Base-by-base conservation (phyloP, 2,888 invertebrate species). In the Drosophila yooni region DNA sequence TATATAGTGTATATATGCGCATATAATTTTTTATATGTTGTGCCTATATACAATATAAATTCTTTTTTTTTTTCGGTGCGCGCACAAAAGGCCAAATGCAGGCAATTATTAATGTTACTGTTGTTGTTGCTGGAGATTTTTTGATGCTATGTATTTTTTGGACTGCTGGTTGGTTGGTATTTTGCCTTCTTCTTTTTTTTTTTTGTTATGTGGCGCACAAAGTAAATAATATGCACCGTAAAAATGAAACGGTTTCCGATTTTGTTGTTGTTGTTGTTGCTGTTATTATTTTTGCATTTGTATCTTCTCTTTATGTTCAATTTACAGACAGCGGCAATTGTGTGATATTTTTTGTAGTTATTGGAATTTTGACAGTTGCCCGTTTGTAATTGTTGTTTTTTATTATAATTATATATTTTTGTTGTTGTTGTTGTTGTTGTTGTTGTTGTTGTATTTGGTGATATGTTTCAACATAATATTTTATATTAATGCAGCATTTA, bases 11-110 rank as follows among this genome's bases (percentile, higher is more conserved):
- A 67, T 71, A 73, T 76, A 75, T 61, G 65, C 31, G 40, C 65
- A 59, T 73, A 60, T 69, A 63, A 60, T 74, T 56, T 74, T 69
- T 78, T 74, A 66, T 63, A 59, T 76, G 76, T 56, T 67, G 38
- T 64, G 73, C 69, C 69, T 72, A 79, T 79, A 70, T 81, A 79
- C 65, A 79, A 70, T 76, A 76, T 50, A 61, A 72, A 79, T 70
- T 63, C 71, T 25, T 59, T 48, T 52, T 63, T 63, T 43, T 67
- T 70, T 63, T 74, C 56, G 69, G 52, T 73, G 71, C 77, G 76
- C 82, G 69, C 84, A 88, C 84, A 86, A 88, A 86, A 86, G 87
- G 81, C 83, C 76, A 81, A 85, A 82, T 82, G 81, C 86, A 70
- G 83, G 82, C 88, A 81, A 86, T 84, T 79, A 77, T 82, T 83